A percentile compares a stretch with the other conserved stretches of the same genome.
phyloP scores from a whole-genome alignment of 2,888 invertebrate species.

The Polyploca ridens region DNA sequence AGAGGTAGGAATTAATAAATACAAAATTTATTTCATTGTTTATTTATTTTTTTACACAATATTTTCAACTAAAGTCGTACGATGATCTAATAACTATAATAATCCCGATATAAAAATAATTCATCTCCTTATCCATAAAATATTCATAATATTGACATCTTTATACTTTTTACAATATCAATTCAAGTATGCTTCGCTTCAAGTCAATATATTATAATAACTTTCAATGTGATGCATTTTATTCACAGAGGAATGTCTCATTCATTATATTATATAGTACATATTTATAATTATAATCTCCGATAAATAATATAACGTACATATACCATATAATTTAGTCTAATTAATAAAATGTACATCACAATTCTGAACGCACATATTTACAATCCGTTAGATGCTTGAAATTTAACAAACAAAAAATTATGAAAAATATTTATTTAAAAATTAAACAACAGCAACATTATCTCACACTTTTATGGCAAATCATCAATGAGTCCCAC shows the following conservation, averaged over 20 bases:
- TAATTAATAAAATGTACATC: constrained; percentile 52
- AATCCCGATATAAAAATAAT: constrained; percentile 84
- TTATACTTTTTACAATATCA: constrained; percentile 70
- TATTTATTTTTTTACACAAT: constrained; percentile 80
- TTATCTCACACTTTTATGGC: constrained; percentile 81
- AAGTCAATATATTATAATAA: constrained; percentile 39
- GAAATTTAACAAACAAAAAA: constrained; percentile 52
- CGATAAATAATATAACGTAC: constrained; percentile 31
- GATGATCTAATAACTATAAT: constrained; percentile 73
- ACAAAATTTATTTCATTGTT: constrained; percentile 49
- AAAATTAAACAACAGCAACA: constrained; percentile 77
- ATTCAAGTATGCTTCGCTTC: constrained; percentile 47
- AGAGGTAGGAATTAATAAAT: neutral
- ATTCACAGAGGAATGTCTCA: constrained; percentile 34
- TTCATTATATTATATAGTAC: constrained; percentile 29
- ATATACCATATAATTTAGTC: constrained; percentile 25
- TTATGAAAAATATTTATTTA: constrained; percentile 50
- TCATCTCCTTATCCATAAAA: constrained; percentile 72
- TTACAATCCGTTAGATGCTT: constrained; percentile 35
- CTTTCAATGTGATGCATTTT: constrained; percentile 53
- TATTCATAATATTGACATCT: constrained; percentile 72
- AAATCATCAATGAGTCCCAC: constrained; percentile 72
- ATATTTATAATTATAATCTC: constrained; percentile 30
- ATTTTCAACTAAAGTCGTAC: constrained; percentile 76
- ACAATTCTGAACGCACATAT: constrained; percentile 62